These are phyloP conservation scores for Furnarius figulus DNA, from an alignment of 2,113 vertebrate genomes.

Conservation along the genomic window DNA sequence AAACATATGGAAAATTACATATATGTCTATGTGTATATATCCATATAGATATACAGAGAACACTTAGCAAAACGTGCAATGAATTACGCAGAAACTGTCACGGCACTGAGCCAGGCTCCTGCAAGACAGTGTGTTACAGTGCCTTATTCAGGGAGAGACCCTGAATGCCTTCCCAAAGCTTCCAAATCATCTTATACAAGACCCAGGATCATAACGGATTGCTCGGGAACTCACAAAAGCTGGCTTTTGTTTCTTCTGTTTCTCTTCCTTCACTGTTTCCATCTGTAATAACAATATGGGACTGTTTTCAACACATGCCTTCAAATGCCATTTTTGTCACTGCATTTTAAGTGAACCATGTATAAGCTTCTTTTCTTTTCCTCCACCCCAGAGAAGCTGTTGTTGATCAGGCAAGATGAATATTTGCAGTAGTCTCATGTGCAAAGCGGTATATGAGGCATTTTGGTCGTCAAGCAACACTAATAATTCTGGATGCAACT, in stretches of 20 bases:
- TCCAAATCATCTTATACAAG: constrained; percentile 66
- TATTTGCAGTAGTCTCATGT: constrained; percentile 9
- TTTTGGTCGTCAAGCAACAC: constrained; percentile 1
- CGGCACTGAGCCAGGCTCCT: constrained; percentile 50
- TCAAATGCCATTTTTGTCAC: constrained; percentile 37
- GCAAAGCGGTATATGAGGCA: background rate
- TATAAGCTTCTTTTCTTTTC: constrained; percentile 35
- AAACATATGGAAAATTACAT: constrained; percentile 45
- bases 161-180: constrained; percentile 62
- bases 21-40: constrained; percentile 40
- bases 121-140: constrained; percentile 46
- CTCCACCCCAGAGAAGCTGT: constrained; percentile 13
- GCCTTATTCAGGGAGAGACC: constrained; percentile 54
- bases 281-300: constrained; percentile 56
- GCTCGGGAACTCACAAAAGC: constrained; percentile 73
- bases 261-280: constrained; percentile 50
- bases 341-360: constrained; percentile 41
- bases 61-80: constrained; percentile 58
- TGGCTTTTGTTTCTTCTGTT: constrained; percentile 74
- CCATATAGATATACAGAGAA: constrained; percentile 51
- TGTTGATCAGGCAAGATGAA: background rate
- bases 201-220: constrained; percentile 61
- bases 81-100: background rate
- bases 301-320: constrained; percentile 39
- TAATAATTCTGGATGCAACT: constrained; percentile 16